These are phyloP conservation scores for Pseudonaja textilis DNA, from an alignment of 2,113 vertebrate genomes.

Conservation along the genomic window DNA sequence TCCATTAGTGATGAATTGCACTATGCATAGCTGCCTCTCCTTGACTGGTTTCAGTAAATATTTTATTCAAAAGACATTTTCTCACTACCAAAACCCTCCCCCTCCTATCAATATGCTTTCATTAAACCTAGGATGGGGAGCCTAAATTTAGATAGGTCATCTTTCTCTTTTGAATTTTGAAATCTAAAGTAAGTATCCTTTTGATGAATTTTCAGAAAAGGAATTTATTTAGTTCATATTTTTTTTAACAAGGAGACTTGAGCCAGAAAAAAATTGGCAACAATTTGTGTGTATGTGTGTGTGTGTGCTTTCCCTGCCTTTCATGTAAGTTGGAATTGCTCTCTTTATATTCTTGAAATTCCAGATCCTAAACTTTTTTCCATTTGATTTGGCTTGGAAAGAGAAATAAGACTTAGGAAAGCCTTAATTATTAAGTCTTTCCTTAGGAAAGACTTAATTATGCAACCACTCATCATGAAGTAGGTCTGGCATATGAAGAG, in stretches of 20 bases:
- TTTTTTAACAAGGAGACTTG: neutral
- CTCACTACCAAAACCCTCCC: neutral
- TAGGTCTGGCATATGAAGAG: neutral
- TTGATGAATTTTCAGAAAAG: neutral
- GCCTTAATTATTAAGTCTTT: neutral
- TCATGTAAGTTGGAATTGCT: neutral
- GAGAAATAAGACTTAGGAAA: neutral
- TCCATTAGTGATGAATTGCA: conserved; percentile 16
- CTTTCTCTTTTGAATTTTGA: neutral
- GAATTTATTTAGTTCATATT: neutral
- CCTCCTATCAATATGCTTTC: neutral
- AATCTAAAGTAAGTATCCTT: neutral
- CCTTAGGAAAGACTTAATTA: neutral
- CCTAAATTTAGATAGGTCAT: neutral
- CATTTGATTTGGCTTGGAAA: neutral
- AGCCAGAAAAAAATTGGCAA: neutral
- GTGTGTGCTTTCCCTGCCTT: neutral
- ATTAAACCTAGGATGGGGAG: neutral
- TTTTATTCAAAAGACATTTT: conserved; percentile 30
- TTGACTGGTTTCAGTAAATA: conserved; percentile 9
- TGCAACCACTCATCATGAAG: neutral
- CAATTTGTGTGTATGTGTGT: neutral
- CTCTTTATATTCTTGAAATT: neutral
- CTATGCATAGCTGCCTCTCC: neutral
- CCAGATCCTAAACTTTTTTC: neutral